Conservation (phyloP, 2,797 vertebrate genomes). For the Lagorchestes hirsutus region DNA sequence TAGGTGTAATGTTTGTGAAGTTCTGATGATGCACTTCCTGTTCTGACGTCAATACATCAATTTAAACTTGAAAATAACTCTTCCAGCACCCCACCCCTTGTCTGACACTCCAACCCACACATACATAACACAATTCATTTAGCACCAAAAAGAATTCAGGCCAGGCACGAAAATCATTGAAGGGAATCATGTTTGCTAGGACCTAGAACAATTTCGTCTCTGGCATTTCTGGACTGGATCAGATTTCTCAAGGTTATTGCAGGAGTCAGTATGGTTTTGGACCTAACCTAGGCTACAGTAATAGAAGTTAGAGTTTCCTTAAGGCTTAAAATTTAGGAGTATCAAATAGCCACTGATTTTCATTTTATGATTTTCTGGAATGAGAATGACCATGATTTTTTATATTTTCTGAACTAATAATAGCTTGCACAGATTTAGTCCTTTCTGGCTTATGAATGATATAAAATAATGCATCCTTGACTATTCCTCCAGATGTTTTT, state of each 20-base stretch:
- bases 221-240: background rate
- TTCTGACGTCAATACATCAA: background rate
- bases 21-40: background rate
- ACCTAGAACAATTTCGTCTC: background rate
- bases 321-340: background rate
- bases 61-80: background rate
- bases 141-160: background rate
- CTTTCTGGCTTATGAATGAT: background rate
- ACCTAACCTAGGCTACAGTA: background rate
- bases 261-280: background rate
- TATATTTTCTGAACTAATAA: background rate
- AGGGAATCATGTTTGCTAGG: background rate
- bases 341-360: background rate
- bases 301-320: background rate
- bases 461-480: background rate
- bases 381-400: background rate
- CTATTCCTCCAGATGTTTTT: background rate
- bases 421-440: background rate
- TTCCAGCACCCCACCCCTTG: background rate
- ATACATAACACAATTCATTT: background rate
- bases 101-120: background rate
- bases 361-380: background rate
- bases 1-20: background rate
- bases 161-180: background rate
- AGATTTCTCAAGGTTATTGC: background rate